Conservation (phyloP, 2,113 vertebrate species). For the Sceloporus undulatus region DNA sequence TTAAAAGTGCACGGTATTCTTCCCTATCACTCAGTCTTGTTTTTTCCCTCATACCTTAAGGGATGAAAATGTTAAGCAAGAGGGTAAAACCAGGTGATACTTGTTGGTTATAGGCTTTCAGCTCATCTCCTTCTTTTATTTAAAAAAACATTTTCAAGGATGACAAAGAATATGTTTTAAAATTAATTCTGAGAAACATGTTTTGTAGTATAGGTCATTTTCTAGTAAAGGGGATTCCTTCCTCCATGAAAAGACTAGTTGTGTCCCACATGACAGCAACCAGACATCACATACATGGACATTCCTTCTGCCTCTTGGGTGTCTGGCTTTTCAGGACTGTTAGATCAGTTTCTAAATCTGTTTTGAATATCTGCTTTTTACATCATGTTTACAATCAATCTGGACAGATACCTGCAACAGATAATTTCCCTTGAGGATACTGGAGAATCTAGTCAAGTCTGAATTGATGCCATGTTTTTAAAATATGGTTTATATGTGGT, state of each 20-base stretch:
- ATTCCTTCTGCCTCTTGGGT: constrained; percentile 7
- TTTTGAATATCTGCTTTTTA: constrained; percentile 28
- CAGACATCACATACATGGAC: constrained; percentile 14
- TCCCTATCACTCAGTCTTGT: background rate
- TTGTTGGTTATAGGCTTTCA: background rate
- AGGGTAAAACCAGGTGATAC: background rate
- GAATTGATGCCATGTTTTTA: constrained; percentile 13
- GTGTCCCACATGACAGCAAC: background rate
- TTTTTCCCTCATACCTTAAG: background rate
- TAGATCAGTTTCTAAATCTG: constrained; percentile 18
- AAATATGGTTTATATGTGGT: constrained; percentile 3
- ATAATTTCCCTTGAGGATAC: background rate
- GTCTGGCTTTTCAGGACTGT: background rate
- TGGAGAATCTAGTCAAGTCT: constrained; percentile 5
- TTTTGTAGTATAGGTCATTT: background rate
- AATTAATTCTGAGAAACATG: background rate
- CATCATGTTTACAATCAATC: constrained; percentile 5
- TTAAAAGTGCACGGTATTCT: background rate
- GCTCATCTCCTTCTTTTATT: background rate
- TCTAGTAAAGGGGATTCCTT: background rate
- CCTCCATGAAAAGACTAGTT: background rate
- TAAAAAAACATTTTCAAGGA: no score
- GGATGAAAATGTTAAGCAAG: background rate
- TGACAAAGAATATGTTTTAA: background rate
- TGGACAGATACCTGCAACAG: constrained; percentile 16